Conservation (phyloP, 2,888 invertebrate genomes). For the Erebia palarica region DNA sequence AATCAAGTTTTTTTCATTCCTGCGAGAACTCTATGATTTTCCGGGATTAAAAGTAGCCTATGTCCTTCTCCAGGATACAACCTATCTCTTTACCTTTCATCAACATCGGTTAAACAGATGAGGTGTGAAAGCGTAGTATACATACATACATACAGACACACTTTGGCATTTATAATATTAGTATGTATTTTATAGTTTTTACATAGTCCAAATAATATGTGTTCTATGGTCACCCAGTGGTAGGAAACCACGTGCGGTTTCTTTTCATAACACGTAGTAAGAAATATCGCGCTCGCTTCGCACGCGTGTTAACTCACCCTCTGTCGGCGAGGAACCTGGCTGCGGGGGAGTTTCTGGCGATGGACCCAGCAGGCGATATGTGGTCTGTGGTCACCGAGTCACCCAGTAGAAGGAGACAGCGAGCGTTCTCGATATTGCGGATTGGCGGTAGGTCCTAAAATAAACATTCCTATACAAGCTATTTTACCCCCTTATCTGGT, state of each 20-base stretch:
- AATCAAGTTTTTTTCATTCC: no score
- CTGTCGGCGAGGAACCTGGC: slow-evolving; percentile 89
- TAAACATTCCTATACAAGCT: neutral
- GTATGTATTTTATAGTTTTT: no score
- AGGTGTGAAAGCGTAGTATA: no score
- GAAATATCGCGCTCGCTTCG: neutral
- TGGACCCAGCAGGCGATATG: slow-evolving; percentile 99
- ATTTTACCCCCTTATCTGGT: no score
- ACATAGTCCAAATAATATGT: slow-evolving; percentile 86
- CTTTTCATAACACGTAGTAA: slow-evolving; percentile 25
- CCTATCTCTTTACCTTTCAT: no score
- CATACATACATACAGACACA: no score
- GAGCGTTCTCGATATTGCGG: slow-evolving; percentile 86
- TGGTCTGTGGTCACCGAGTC: slow-evolving; percentile 99
- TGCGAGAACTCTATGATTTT: no score
- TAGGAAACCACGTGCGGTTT: slow-evolving; percentile 90
- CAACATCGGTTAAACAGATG: no score
- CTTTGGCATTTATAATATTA: no score
- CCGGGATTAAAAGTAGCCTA: no score
- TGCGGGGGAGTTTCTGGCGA: slow-evolving; percentile 96
- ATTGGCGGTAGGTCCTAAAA: slow-evolving; percentile 83
- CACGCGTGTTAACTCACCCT: slow-evolving; percentile 80
- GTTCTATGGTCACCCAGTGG: slow-evolving; percentile 97
- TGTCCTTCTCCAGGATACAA: no score
- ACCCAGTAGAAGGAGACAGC: slow-evolving; percentile 92